Evolutionary conservation across 2,797 vertebrate species (phyloP), one percentile per base, ranked within the genome.

Genomic region (Thripadectes ignobilis): DNA sequence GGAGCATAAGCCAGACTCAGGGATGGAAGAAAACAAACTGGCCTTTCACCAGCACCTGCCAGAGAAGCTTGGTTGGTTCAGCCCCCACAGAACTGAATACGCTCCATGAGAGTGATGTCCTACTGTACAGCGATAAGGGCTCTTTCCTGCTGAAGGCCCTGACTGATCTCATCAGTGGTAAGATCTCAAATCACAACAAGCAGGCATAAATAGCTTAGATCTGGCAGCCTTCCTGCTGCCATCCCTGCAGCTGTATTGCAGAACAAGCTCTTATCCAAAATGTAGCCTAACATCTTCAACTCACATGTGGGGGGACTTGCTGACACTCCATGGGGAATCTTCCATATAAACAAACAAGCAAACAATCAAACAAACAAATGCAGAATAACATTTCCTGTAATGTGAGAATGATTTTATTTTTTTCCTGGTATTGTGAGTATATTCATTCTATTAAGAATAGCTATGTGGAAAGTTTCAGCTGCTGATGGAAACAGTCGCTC

Each of bases 181-280:
- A 68, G n/a, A 34, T 34, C 24, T 78, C 58, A 75, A 55, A 51
- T n/a, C 14, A 20, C 34, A 72, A 34, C 16, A 9, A 45, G 41
- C 18, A 48, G 4, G 0, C 1, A 8, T 43, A 69, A 80, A 61
- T 17, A 65, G 8, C 38, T 52, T 2, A 0, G 20, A 22, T 45
- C 34, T 5, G 0, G 55, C 9, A 8, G 48, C 32, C 34, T 58
- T 48, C 32, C 41, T 68, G 49, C 59, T 75, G 54, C 38, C 26
- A 23, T 52, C 39, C 52, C 39, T 52, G 41, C 45, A 87, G 58
- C 48, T 34, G 3, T 30, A 26, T 13, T 27, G 21, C 29, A 85
- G 63, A 82, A 45, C 16, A 72, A 57, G 14, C 32, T 85, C 10
- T 75, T 34, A 62, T 48, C 10, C 46, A 61, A 89, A 93, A 55